phyloP scores from a whole-genome alignment of 2,113 vertebrate genomes.

The Butorides virescens region DNA sequence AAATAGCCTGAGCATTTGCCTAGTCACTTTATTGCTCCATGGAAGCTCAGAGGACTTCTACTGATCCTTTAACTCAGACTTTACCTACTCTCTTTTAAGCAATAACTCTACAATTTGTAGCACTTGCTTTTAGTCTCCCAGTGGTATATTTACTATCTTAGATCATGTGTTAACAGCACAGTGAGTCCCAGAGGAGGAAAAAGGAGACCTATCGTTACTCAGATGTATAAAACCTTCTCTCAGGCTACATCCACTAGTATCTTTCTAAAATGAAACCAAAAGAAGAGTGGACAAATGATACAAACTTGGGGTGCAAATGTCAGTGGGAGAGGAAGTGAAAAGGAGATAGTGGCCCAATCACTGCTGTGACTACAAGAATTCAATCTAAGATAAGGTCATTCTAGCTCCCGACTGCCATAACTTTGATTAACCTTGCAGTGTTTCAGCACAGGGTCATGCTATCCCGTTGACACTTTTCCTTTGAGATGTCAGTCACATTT shows the following conservation, averaged over 20 bases:
- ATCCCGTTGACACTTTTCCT: conserved; percentile 70
- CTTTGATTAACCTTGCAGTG: conserved; percentile 79
- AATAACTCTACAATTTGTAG: neutral
- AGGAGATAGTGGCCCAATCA: conserved; percentile 6
- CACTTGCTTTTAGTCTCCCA: neutral
- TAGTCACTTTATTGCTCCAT: neutral
- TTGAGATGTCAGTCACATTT: conserved; percentile 83
- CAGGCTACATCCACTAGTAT: neutral
- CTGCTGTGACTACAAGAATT: conserved; percentile 51
- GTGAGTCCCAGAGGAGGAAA: neutral
- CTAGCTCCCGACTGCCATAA: conserved; percentile 61
- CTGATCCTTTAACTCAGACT: neutral
- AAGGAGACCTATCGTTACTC: neutral
- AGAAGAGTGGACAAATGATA: conserved; percentile 41
- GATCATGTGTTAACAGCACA: neutral
- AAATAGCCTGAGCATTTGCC: neutral
- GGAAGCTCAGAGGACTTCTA: neutral
- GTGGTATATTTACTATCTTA: neutral
- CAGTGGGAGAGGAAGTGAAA: conserved; percentile 15
- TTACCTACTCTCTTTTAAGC: neutral
- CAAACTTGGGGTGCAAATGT: conserved; percentile 30
- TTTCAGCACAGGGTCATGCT: conserved; percentile 72
- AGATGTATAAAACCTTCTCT: conserved; percentile 9
- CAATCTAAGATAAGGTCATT: conserved; percentile 45
- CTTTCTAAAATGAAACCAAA: conserved; percentile 16